These are phyloP conservation scores for Semnornis frantzii DNA, from an alignment of 2,113 vertebrate species.

Conservation along the genomic window DNA sequence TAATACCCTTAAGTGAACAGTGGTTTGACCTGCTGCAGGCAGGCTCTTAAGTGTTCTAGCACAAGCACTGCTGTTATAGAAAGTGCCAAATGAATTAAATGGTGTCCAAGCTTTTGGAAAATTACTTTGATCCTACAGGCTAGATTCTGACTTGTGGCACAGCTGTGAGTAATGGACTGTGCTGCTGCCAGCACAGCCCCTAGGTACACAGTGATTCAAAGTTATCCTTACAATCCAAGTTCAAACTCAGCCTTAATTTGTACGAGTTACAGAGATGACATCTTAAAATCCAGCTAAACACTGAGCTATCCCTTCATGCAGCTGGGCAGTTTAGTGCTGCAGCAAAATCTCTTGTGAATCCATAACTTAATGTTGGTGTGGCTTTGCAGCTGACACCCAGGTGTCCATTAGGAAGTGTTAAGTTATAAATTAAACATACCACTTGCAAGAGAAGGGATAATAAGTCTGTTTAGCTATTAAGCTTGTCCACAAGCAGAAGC, in stretches of 20 bases:
- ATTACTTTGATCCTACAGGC: neutral
- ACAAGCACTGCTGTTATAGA: fast-evolving
- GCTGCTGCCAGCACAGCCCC: neutral
- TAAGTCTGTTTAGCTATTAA: neutral
- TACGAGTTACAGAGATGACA: neutral
- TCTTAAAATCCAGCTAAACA: neutral
- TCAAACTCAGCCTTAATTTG: neutral
- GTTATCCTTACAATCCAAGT: neutral
- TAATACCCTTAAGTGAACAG: neutral
- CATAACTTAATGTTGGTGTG: neutral
- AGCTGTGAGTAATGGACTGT: neutral
- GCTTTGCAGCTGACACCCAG: neutral
- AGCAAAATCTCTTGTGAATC: neutral
- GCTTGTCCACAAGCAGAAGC: neutral
- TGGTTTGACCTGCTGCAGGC: neutral
- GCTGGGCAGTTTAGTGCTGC: neutral
- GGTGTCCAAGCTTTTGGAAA: conserved; percentile 25
- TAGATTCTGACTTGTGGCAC: neutral
- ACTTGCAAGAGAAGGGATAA: neutral
- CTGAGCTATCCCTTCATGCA: neutral
- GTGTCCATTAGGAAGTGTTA: neutral
- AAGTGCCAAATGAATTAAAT: neutral
- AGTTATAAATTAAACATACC: neutral
- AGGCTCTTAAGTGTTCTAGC: neutral
- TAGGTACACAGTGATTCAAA: neutral